phyloP scores from a whole-genome alignment of 2,888 invertebrate species.

The Mimas tiliae region DNA sequence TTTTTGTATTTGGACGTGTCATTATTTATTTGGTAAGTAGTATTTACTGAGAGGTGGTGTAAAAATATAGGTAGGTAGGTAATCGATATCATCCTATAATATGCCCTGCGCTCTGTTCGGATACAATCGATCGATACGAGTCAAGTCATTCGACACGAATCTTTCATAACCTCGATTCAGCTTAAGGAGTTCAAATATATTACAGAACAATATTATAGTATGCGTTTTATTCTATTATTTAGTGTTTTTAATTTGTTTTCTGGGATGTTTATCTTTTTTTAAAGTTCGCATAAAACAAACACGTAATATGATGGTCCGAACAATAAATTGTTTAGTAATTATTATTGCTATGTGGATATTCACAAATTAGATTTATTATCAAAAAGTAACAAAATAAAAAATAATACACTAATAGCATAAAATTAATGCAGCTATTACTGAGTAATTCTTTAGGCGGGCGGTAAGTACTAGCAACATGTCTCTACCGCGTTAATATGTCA shows the following conservation, averaged over 20 bases:
- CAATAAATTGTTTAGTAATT: too few species aligned
- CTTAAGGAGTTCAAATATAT: neutral
- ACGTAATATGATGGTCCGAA: neutral
- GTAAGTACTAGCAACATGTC: too few species aligned
- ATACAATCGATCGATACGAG: neutral
- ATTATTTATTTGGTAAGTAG: too few species aligned
- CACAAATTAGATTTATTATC: too few species aligned
- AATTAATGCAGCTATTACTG: too few species aligned
- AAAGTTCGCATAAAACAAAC: neutral
- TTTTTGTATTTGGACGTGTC: too few species aligned
- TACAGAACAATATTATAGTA: neutral
- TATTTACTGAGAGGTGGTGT: too few species aligned
- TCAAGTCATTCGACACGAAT: constrained; percentile 5
- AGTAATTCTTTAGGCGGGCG: too few species aligned
- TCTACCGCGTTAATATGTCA: too few species aligned
- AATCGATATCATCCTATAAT: neutral
- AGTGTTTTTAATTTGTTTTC: neutral
- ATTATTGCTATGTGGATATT: neutral
- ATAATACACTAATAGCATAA: too few species aligned
- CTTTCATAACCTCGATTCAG: neutral
- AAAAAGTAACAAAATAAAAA: too few species aligned
- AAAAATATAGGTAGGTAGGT: too few species aligned
- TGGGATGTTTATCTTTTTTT: neutral
- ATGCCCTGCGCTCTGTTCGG: constrained; percentile 6
- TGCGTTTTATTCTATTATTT: neutral